Evolutionary conservation across 2,113 vertebrate species (phyloP), one percentile per base, ranked within the genome.

Genomic region (Apodemus sylvaticus): DNA sequence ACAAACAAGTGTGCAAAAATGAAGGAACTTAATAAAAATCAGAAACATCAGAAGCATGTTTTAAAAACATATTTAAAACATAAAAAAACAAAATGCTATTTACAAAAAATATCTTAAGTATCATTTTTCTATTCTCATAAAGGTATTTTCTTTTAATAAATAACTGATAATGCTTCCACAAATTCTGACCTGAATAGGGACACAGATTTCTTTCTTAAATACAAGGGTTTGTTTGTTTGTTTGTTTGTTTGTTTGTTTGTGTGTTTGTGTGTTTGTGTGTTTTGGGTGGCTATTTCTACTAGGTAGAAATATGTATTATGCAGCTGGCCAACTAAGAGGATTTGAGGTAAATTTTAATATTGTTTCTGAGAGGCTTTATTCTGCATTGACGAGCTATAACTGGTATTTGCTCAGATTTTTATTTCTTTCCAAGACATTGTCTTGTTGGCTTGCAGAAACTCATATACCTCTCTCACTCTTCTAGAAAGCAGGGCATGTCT

Each of bases 21-120:
- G 8, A 94, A 96, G 89, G n/a, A 90, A n/a, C 48, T 92, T 78
- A 93, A 86, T 2, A 36, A 19, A 95, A 96, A 70, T 77, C 82
- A 36, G 83, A 86, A 68, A 79, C 16, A 95, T 92, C 39, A 66
- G 64, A 66, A 66, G 29, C 29, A 66, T 31, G 31, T 31, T 66
- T 31, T 77, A 3, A 78, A 95, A 81, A 48, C 45, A 48, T 48
- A 48, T 48, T 48, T 48, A 48, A 48, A 48, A 48, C 7, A 48
- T 48, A 48, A 48, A 3, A 78, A 95, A 81, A 39, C 70, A 89
- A 90, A 36, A 92, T 20, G 20, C 7, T 70, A 39, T 53, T 92
- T 96, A 89, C 87, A 2, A 36, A 88, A 39, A 42, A 77, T 90
- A 53, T 85, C 66, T 71, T 39, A 66, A 71, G 34, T 77, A 77